Evolutionary conservation across 2,113 vertebrate species (phyloP), one percentile per base, ranked within the genome.

Genomic region (Perccottus glenii): DNA sequence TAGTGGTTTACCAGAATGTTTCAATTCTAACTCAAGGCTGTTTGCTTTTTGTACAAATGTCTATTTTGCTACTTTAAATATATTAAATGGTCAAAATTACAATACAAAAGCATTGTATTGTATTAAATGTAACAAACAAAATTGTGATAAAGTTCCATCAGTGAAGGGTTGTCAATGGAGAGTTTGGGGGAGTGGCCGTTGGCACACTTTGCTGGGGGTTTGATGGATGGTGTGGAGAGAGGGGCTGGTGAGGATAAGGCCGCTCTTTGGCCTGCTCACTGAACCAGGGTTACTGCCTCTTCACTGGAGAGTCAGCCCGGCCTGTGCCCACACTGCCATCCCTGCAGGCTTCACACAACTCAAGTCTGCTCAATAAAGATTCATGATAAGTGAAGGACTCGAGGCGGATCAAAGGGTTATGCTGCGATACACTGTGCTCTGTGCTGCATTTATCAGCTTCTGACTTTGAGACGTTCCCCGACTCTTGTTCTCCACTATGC

Each of bases 161-260:
- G 36, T 42, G 2, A 5, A 38, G 47, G 36, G 50, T 78, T 60
- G 48, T 57, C 81, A 62, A 74, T 66, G 68, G 75, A 60, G 78
- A 74, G 64, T 43, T 52, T 50, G 58, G 32, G 46, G 55, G 63
- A 64, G 61, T 56, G 82, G 75, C 72, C 56, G 70, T 57, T 67
- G 33, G 19, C 48, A 78, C 72, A 59, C 68, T 60, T 67, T 36
- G 19, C 48, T 11, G 50, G 0, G 61, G 63, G 47, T 63, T 80
- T 86, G 78, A 89, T 86, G 75, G 83, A 88, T 88, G 68, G 76
- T 77, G 60, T 42, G 19, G 60, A 55, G 6, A 53, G 59, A 52
- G 60, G 76, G 72, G 75, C 19, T 63, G 81, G 79, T 59, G 40
- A 43, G 56, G 40, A 77, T 78, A 40, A 53, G 55, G 68, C 8